Percentiles rank a stretch among this genome's conserved stretches.
Evolutionary conservation across 2,113 vertebrate species (phyloP).

Genomic region (Eonycteris spelaea): DNA sequence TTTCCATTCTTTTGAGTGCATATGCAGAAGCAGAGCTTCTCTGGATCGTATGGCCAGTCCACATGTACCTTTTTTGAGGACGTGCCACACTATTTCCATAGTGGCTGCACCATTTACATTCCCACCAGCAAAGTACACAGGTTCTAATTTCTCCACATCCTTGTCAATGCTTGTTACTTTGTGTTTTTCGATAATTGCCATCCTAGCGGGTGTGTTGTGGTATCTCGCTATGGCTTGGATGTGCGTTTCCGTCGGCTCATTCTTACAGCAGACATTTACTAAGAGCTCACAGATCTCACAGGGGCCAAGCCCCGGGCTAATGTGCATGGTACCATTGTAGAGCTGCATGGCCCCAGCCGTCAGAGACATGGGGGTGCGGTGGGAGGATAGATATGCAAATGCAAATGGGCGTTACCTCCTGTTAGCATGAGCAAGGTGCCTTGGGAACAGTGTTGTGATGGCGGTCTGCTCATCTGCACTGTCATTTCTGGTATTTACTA

Average conservation of each 20-base stretch:
- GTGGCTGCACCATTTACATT: background rate
- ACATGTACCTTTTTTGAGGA: background rate
- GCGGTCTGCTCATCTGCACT: background rate
- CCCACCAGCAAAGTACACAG: background rate
- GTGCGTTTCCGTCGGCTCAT: background rate
- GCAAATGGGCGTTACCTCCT: accelerated
- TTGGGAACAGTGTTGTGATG: accelerated
- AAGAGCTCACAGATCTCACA: background rate
- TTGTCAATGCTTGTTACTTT: background rate
- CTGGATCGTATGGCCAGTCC: background rate
- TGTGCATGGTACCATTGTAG: no score
- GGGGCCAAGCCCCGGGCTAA: background rate
- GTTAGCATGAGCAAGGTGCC: accelerated
- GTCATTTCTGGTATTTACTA: background rate
- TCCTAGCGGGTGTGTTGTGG: background rate
- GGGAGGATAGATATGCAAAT: background rate
- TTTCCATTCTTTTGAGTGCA: background rate
- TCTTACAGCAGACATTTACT: background rate
- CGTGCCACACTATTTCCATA: background rate
- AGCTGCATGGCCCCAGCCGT: background rate
- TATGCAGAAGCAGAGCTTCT: background rate
- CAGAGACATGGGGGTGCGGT: background rate
- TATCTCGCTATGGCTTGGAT: background rate
- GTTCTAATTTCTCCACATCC: background rate
- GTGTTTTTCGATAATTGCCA: background rate